Evolutionary conservation across 2,888 invertebrate genomes (phyloP).

Genomic region (Pyralis farinalis): DNA sequence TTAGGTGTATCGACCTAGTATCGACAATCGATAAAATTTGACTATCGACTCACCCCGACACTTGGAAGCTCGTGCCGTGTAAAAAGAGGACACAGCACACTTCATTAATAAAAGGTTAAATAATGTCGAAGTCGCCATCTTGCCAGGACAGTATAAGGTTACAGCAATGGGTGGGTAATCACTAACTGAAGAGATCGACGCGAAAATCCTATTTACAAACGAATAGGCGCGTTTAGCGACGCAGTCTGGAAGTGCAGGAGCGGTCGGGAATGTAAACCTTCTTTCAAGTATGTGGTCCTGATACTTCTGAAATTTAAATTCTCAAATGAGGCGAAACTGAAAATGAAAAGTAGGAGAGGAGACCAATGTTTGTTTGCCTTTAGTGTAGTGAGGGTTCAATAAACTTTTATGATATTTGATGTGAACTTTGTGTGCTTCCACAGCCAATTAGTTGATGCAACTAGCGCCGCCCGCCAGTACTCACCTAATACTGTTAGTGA

Average conservation of each 20-base stretch:
- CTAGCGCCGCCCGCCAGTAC: too few relatives aligned
- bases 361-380: too few relatives aligned
- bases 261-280: not conserved
- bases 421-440: too few relatives aligned
- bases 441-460: too few relatives aligned
- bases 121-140: constrained; percentile 58
- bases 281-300: not conserved
- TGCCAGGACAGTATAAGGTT: constrained; percentile 35
- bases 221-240: not conserved
- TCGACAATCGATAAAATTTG: constrained; percentile 6
- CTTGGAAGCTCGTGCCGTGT: constrained; percentile 54
- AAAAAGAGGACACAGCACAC: constrained; percentile 66
- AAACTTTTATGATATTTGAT: too few relatives aligned
- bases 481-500: too few relatives aligned
- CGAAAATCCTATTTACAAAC: not conserved
- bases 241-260: not conserved
- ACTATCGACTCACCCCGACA: constrained; percentile 3
- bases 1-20: too few relatives aligned
- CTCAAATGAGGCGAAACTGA: not conserved
- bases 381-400: too few relatives aligned
- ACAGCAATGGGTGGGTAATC: constrained; percentile 18
- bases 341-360: too few relatives aligned
- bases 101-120: constrained; percentile 73
- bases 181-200: not conserved
- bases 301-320: not conserved